Evolutionary conservation across 2,113 vertebrate species (phyloP).

Genomic region (Leuciscus idus): DNA sequence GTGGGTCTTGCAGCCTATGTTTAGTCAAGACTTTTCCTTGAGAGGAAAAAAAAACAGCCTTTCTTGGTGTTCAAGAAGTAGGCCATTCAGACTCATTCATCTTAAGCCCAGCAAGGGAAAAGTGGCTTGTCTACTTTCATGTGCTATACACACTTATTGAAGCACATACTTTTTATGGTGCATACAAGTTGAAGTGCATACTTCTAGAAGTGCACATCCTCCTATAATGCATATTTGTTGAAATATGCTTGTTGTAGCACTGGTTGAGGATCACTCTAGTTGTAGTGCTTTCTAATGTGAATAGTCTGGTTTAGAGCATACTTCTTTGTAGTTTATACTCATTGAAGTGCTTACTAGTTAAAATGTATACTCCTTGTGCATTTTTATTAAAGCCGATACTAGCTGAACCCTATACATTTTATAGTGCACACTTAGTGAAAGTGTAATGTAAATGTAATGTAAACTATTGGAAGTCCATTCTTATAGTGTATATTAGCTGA

Average conservation of each 20-base stretch:
- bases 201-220: not conserved
- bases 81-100: constrained; percentile 13
- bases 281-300: not conserved
- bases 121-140: not conserved
- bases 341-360: not conserved
- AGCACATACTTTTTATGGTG: not conserved
- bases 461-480: not conserved
- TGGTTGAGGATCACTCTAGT: not conserved
- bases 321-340: not conserved
- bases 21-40: constrained; percentile 14
- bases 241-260: not conserved
- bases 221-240: not conserved
- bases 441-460: not conserved
- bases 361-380: not conserved
- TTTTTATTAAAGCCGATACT: not conserved
- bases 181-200: not conserved
- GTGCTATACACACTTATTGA: not conserved
- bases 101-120: not conserved
- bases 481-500: not conserved
- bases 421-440: not conserved
- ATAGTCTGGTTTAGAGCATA: not conserved
- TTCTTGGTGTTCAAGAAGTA: not conserved
- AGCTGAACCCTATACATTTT: not conserved
- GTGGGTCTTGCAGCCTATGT: not conserved
- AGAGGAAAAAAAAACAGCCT: not conserved